These are phyloP conservation scores for Calephelis perditalis DNA, from an alignment of 2,888 invertebrate genomes.

Conservation along the genomic window DNA sequence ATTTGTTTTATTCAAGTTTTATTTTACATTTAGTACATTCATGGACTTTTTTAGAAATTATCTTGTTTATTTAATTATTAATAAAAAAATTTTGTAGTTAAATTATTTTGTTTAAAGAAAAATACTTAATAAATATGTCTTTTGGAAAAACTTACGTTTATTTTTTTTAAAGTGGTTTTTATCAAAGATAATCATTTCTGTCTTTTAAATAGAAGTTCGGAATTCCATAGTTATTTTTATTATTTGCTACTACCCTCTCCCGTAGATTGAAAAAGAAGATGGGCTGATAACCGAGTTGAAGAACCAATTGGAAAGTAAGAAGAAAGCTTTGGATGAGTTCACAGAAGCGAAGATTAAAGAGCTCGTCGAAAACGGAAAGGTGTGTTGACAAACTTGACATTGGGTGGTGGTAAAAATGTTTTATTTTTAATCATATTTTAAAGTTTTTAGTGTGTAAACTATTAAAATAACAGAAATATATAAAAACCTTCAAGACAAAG, in stretches of 20 bases:
- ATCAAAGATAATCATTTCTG: not conserved
- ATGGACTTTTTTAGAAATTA: too few relatives aligned
- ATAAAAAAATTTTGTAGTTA: too few relatives aligned
- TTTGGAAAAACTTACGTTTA: too few relatives aligned
- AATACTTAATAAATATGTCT: too few relatives aligned
- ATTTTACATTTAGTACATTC: too few relatives aligned
- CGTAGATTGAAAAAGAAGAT: slow-evolving; percentile 83
- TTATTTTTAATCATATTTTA: too few relatives aligned
- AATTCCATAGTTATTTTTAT: slow-evolving; percentile 39
- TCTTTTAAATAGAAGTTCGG: slow-evolving; percentile 35
- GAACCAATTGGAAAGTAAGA: slow-evolving; percentile 72
- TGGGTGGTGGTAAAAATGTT: not conserved
- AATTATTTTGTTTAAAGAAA: too few relatives aligned
- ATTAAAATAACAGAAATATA: too few relatives aligned
- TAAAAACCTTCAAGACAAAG: too few relatives aligned
- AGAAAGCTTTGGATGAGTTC: slow-evolving; percentile 69
- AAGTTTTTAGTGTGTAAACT: too few relatives aligned
- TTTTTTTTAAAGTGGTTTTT: too few relatives aligned
- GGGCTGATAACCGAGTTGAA: slow-evolving; percentile 78
- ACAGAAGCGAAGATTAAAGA: slow-evolving; percentile 69
- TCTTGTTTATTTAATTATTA: too few relatives aligned
- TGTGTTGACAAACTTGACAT: slow-evolving; percentile 37
- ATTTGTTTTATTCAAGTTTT: slow-evolving; percentile 23
- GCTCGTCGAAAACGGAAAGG: slow-evolving; percentile 75
- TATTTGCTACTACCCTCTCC: slow-evolving; percentile 39